These are phyloP conservation scores for Anniella stebbinsi DNA, from an alignment of 2,797 vertebrate genomes.

Conservation along the genomic window DNA sequence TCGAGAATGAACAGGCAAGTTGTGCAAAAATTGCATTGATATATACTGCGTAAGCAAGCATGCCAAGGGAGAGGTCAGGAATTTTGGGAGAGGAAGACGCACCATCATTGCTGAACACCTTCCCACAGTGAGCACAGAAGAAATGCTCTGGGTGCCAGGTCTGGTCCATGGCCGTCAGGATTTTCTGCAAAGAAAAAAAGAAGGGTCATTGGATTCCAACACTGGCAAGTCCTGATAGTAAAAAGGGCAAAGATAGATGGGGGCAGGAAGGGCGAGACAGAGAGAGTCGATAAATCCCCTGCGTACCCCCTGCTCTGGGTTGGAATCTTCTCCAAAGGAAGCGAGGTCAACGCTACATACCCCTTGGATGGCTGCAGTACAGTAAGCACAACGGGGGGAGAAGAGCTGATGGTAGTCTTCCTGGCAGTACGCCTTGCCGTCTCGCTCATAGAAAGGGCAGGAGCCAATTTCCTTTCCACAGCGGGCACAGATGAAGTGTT, in stretches of 20 bases:
- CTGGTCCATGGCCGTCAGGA: slow-evolving; percentile 90
- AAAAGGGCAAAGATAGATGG: background rate
- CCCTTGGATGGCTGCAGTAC: slow-evolving; percentile 66
- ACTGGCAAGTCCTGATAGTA: background rate
- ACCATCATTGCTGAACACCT: slow-evolving; percentile 87
- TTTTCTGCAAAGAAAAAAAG: slow-evolving; percentile 80
- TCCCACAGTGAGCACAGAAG: slow-evolving; percentile 91
- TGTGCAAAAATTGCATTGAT: background rate
- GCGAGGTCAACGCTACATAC: slow-evolving; percentile 25
- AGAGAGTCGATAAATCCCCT: background rate
- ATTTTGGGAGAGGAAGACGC: slow-evolving; percentile 8
- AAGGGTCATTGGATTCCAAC: accelerated
- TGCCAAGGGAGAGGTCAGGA: background rate
- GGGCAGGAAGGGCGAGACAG: background rate
- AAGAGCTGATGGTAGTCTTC: slow-evolving; percentile 87
- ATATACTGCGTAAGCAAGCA: background rate
- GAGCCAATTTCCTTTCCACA: slow-evolving; percentile 85
- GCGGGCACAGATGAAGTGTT: slow-evolving; percentile 88
- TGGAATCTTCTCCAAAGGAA: background rate
- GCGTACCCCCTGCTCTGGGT: background rate
- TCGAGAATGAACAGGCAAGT: background rate
- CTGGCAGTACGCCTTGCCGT: slow-evolving; percentile 84
- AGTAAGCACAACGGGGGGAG: slow-evolving; percentile 79
- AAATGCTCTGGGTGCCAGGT: slow-evolving; percentile 96
- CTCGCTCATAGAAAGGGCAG: slow-evolving; percentile 87